These are phyloP conservation scores for Antechinus flavipes DNA, from an alignment of 2,113 vertebrate genomes.

Conservation along the genomic window DNA sequence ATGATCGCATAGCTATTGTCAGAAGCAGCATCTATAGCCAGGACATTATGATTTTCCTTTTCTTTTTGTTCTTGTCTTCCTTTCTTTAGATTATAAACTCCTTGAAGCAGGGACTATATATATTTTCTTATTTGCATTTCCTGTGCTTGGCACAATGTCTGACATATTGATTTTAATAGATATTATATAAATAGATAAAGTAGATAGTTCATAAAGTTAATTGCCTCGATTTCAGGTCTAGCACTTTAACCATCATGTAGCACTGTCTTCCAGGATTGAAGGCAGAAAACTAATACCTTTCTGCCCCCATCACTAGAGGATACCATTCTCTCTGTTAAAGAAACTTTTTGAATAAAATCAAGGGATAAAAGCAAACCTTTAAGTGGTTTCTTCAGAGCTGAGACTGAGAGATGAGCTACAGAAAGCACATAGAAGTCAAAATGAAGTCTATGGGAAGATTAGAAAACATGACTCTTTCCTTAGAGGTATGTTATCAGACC, in stretches of 20 bases:
- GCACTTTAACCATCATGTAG: not conserved
- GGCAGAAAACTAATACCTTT: not conserved
- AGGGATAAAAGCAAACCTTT: not conserved
- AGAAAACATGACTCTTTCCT: accelerated
- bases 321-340: not conserved
- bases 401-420: not conserved
- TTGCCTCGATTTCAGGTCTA: not conserved
- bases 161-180: not conserved
- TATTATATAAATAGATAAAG: not conserved
- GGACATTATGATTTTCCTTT: not conserved
- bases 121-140: not conserved
- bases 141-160: not conserved
- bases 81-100: not conserved
- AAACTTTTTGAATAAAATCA: not conserved
- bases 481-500: not conserved
- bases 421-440: not conserved
- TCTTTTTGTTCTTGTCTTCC: not conserved
- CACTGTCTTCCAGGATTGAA: not conserved
- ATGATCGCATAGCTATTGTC: not conserved
- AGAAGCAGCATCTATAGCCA: not conserved
- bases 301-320: not conserved
- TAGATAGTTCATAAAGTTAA: not conserved
- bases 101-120: not conserved
- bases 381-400: not conserved
- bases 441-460: not conserved